Percentiles rank a stretch among this genome's conserved stretches.
These are phyloP conservation scores for Tachycineta bicolor DNA, from an alignment of 2,113 vertebrate species.

Conservation along the genomic window DNA sequence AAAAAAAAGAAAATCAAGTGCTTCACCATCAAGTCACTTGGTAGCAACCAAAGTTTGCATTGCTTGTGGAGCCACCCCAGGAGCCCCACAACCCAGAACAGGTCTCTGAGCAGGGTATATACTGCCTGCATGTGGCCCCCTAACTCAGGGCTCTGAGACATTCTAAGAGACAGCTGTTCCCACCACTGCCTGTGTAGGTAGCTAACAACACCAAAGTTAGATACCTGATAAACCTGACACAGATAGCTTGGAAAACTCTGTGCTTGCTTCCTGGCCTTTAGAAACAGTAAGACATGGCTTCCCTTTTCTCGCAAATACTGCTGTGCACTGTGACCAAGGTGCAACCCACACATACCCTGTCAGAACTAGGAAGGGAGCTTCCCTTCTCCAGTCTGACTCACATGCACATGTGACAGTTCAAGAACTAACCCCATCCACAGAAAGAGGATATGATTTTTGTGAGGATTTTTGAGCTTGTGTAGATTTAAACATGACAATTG, in stretches of 20 bases:
- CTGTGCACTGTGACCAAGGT: fast-evolving
- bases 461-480: background rate
- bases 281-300: background rate
- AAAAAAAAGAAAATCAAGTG: background rate
- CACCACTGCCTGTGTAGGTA: background rate
- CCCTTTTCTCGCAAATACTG: background rate
- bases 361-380: background rate
- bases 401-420: background rate
- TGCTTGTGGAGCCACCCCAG: background rate
- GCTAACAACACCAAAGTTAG: background rate
- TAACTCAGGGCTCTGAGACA: background rate
- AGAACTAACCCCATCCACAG: background rate
- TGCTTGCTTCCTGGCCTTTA: background rate
- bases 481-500: background rate
- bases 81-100: fast-evolving
- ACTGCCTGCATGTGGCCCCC: fast-evolving
- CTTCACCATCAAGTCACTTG: background rate
- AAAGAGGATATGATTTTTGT: background rate
- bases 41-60: background rate
- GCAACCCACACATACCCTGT: background rate
- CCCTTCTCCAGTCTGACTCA: background rate
- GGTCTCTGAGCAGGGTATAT: background rate
- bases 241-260: background rate
- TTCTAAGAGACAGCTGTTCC: background rate
- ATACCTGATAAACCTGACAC: background rate